A percentile compares a stretch with the other conserved stretches of the same genome.
These are phyloP conservation scores for Stegana nigrithorax DNA, from an alignment of 2,888 invertebrate genomes.

Conservation along the genomic window DNA sequence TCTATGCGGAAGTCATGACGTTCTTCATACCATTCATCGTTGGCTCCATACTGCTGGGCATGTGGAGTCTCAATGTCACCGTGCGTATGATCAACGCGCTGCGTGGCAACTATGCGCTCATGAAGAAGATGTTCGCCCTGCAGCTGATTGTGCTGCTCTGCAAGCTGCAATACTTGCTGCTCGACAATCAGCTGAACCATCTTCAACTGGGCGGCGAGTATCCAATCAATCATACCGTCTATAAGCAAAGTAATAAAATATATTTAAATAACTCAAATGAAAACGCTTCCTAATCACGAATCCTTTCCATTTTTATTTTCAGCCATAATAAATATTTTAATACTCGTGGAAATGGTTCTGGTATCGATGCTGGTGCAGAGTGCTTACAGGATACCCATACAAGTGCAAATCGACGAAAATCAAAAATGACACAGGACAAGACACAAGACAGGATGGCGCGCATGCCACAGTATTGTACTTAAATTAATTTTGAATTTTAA, in stretches of 20 bases:
- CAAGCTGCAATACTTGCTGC: constrained; percentile 62
- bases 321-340: constrained; percentile 65
- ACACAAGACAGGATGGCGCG: no score
- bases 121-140: constrained; percentile 63
- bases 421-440: constrained; percentile 16
- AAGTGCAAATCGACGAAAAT: constrained; percentile 45
- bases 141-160: constrained; percentile 64
- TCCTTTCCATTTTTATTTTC: constrained; percentile 20
- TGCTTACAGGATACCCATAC: constrained; percentile 58
- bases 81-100: constrained; percentile 59
- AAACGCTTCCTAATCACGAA: not conserved
- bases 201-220: constrained; percentile 56
- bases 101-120: constrained; percentile 58
- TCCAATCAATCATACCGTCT: constrained; percentile 64
- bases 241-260: constrained; percentile 62
- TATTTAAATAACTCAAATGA: not conserved
- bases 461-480: constrained; percentile 24
- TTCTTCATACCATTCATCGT: constrained; percentile 66
- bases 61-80: constrained; percentile 65
- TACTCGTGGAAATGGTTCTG: constrained; percentile 64
- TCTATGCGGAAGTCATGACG: constrained; percentile 51
- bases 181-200: constrained; percentile 55
- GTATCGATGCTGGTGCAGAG: constrained; percentile 64
- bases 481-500: not conserved
- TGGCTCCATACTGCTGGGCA: constrained; percentile 62